Conservation (phyloP, 2,888 invertebrate genomes). For the Drosophila aldrichi region DNA sequence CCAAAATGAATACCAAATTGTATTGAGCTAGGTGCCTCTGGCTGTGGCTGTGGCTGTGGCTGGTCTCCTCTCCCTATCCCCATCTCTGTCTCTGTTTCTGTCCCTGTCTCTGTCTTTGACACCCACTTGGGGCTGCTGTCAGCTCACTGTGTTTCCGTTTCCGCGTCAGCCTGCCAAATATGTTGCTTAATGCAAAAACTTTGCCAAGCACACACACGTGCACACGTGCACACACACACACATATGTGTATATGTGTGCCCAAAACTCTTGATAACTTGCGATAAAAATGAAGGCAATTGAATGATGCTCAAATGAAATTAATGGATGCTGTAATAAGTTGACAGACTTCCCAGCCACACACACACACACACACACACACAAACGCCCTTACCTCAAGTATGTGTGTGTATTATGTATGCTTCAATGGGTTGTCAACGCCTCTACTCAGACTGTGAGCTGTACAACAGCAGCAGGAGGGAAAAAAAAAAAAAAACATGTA, state of each 20-base stretch:
- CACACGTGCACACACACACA: background rate
- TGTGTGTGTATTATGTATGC: background rate
- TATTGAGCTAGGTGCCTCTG: conserved; percentile 14
- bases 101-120: conserved; percentile 1
- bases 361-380: background rate
- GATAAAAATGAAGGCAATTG: conserved; percentile 81
- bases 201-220: conserved; percentile 14
- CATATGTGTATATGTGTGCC: background rate
- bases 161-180: conserved; percentile 42
- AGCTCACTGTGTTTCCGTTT: conserved; percentile 38
- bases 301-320: conserved; percentile 82
- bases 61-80: no score
- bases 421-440: conserved; percentile 16
- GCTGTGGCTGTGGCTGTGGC: background rate
- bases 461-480: background rate
- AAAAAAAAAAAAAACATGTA: background rate
- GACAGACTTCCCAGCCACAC: conserved; percentile 63
- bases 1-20: conserved; percentile 46
- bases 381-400: no score
- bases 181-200: conserved; percentile 64
- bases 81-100: background rate
- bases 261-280: conserved; percentile 69
- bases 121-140: conserved; percentile 29
- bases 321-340: conserved; percentile 83
- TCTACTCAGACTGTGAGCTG: background rate